A percentile compares a stretch with the other conserved stretches of the same genome.
Evolutionary conservation across 2,113 vertebrate genomes (phyloP).

Genomic region (Passer domesticus): DNA sequence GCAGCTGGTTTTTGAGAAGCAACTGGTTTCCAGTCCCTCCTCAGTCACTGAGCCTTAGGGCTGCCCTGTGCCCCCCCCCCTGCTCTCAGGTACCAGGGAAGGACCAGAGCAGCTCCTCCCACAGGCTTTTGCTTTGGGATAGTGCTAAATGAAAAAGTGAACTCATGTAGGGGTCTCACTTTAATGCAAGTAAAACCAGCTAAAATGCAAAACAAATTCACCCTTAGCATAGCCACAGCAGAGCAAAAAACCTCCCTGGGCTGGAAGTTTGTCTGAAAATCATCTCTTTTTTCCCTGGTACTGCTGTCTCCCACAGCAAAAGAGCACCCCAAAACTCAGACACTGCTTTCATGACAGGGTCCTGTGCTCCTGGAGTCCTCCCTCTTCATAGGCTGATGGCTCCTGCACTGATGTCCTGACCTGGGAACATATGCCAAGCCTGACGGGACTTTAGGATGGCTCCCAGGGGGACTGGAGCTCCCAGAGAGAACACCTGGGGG

Average conservation of each 20-base stretch:
- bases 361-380: neutral
- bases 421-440: neutral
- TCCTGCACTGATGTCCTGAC: neutral
- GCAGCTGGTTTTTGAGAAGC: neutral
- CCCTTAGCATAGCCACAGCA: neutral
- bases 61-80: neutral
- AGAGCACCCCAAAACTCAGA: neutral
- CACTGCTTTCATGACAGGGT: neutral
- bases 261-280: neutral
- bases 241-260: neutral
- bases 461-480: neutral
- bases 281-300: neutral
- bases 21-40: neutral
- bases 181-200: neutral
- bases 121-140: neutral
- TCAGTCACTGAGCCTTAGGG: neutral
- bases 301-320: neutral
- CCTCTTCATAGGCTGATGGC: neutral
- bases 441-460: neutral
- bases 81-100: neutral
- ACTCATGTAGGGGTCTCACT: accelerated
- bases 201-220: neutral
- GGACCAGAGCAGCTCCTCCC: neutral
- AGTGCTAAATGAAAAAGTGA: neutral
- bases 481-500: neutral